These are phyloP conservation scores for Apamea anceps DNA, from an alignment of 2,888 invertebrate species.

Conservation along the genomic window DNA sequence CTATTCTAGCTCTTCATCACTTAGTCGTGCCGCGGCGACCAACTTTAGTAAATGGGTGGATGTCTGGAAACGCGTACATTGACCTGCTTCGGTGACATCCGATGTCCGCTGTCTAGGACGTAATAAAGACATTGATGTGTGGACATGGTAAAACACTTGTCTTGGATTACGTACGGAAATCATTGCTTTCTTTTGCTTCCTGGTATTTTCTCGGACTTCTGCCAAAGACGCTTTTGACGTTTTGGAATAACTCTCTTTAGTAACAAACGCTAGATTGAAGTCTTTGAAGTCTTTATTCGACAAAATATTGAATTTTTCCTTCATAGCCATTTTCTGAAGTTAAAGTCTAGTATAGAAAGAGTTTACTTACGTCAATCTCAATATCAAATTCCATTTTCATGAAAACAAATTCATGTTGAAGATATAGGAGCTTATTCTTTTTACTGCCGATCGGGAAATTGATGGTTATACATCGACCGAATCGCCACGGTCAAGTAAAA, in stretches of 20 bases:
- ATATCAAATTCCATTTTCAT: constrained; percentile 10
- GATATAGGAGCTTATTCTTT: constrained; percentile 37
- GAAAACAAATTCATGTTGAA: constrained; percentile 45
- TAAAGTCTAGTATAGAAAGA: neutral
- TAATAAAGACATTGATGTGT: constrained; percentile 41
- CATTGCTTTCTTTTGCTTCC: neutral
- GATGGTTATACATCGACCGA: constrained; percentile 28
- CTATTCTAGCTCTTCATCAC: constrained; percentile 47
- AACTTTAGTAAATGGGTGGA: constrained; percentile 51
- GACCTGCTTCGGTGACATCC: constrained; percentile 56
- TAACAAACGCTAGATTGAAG: neutral
- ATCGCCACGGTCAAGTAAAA: constrained; percentile 47
- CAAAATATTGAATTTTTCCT: neutral
- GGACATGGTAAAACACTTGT: constrained; percentile 31
- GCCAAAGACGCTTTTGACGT: neutral
- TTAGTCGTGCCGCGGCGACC: constrained; percentile 31
- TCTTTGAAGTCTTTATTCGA: neutral
- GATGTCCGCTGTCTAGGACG: constrained; percentile 39
- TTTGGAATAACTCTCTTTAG: neutral
- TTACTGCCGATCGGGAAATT: constrained; percentile 35
- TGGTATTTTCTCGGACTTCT: neutral
- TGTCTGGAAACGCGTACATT: constrained; percentile 52
- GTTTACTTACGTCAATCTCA: neutral
- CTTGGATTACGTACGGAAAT: neutral
- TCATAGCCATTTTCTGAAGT: neutral